These are phyloP conservation scores for Apteryx mantelli DNA, from an alignment of 2,113 vertebrate species.

Conservation along the genomic window DNA sequence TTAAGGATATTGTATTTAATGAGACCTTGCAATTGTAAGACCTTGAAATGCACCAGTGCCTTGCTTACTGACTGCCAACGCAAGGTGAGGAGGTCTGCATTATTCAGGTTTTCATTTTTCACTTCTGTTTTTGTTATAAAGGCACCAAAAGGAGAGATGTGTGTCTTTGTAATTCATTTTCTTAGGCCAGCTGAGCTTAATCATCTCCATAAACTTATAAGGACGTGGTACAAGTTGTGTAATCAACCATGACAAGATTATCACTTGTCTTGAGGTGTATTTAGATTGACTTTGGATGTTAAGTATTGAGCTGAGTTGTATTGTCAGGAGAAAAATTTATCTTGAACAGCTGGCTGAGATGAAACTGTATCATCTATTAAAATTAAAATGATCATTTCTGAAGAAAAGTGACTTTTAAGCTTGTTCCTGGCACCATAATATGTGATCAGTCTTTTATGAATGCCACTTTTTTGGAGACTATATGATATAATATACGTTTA, in stretches of 20 bases:
- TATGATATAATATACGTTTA: constrained; percentile 15
- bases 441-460: constrained; percentile 3
- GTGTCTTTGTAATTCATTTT: background rate
- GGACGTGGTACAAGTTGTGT: constrained; percentile 44
- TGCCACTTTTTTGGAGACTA: background rate
- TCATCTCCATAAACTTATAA: background rate
- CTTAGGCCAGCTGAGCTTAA: constrained; percentile 7
- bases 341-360: constrained; percentile 2
- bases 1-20: constrained; percentile 63
- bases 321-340: constrained; percentile 50
- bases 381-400: constrained; percentile 26
- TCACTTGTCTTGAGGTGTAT: constrained; percentile 45
- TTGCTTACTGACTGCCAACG: constrained; percentile 31
- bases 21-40: constrained; percentile 63
- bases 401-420: constrained; percentile 55
- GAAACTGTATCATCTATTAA: constrained; percentile 20
- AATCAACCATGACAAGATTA: constrained; percentile 52
- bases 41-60: constrained; percentile 56
- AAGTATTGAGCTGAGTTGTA: background rate
- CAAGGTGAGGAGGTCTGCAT: background rate
- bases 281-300: constrained; percentile 38
- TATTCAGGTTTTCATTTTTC: constrained; percentile 41
- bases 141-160: background rate
- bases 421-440: background rate
- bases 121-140: constrained; percentile 10